Conservation (phyloP, 1,140 invertebrate genomes). For the Pemphigus obesinymphae region DNA sequence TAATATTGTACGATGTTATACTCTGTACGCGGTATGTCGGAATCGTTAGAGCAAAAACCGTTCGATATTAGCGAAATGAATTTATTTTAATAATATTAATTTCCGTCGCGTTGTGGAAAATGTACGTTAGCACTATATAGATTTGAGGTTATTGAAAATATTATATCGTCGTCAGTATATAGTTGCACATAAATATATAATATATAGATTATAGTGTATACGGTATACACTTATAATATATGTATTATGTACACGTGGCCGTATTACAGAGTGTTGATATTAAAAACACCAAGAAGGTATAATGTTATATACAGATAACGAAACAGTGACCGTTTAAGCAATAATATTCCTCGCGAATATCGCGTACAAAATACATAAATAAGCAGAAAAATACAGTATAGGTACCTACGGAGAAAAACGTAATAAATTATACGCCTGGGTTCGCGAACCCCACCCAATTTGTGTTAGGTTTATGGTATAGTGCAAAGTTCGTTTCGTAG, state of each 20-base stretch:
- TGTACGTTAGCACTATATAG: neutral
- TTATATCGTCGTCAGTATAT: too few relatives aligned
- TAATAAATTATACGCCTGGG: too few relatives aligned
- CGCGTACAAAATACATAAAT: neutral
- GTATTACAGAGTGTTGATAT: too few relatives aligned
- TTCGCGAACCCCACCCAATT: too few relatives aligned
- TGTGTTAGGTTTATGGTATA: too few relatives aligned
- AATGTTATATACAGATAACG: neutral
- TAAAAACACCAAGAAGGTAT: neutral
- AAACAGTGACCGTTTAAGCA: neutral
- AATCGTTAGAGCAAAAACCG: neutral
- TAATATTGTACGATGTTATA: neutral
- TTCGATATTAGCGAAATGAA: neutral
- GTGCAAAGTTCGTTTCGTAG: too few relatives aligned
- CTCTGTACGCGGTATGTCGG: neutral
- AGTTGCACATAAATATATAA: too few relatives aligned
- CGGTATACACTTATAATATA: neutral
- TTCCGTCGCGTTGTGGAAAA: neutral
- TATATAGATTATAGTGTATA: too few relatives aligned
- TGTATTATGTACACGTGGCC: neutral
- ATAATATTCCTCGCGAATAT: neutral
- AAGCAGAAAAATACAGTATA: too few relatives aligned
- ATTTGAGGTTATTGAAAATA: neutral
- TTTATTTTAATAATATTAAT: neutral
- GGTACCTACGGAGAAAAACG: too few relatives aligned